A percentile compares a stretch with the other conserved stretches of the same genome.
These are phyloP conservation scores for Seriola rivoliana DNA, from an alignment of 2,113 vertebrate genomes.

Conservation along the genomic window DNA sequence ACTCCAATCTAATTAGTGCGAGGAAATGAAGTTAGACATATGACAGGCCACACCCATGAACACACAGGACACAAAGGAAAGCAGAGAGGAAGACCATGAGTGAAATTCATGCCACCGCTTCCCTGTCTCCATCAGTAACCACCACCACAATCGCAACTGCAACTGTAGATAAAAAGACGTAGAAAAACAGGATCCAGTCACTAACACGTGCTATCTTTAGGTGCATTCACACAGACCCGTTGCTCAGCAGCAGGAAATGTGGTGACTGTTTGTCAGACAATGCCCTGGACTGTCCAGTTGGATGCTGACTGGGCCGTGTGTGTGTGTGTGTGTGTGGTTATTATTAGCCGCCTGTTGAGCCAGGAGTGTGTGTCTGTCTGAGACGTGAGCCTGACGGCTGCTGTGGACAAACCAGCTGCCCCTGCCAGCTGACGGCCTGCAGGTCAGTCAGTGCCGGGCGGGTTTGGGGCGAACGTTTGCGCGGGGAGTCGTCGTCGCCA, in stretches of 20 bases:
- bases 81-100: neutral
- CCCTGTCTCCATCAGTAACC: neutral
- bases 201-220: too few relatives aligned
- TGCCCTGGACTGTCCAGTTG: neutral
- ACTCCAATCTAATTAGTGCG: constrained; percentile 38
- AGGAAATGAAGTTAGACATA: constrained; percentile 12
- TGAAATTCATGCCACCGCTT: neutral
- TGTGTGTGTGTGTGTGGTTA: constrained; percentile 32
- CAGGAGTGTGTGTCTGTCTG: constrained; percentile 46
- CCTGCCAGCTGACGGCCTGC: constrained; percentile 65
- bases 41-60: constrained; percentile 36
- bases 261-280: neutral
- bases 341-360: constrained; percentile 60
- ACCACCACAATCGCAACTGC: neutral
- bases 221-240: too few relatives aligned
- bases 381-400: constrained; percentile 59
- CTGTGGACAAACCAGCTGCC: constrained; percentile 64
- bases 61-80: neutral
- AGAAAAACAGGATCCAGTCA: too few relatives aligned
- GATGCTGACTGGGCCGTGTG: neutral
- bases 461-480: neutral
- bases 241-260: neutral
- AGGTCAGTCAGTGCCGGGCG: neutral
- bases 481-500: too few relatives aligned
- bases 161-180: too few relatives aligned